Evolutionary conservation across 2,888 invertebrate genomes (phyloP).

Genomic region (Drosophila anomalata): DNA sequence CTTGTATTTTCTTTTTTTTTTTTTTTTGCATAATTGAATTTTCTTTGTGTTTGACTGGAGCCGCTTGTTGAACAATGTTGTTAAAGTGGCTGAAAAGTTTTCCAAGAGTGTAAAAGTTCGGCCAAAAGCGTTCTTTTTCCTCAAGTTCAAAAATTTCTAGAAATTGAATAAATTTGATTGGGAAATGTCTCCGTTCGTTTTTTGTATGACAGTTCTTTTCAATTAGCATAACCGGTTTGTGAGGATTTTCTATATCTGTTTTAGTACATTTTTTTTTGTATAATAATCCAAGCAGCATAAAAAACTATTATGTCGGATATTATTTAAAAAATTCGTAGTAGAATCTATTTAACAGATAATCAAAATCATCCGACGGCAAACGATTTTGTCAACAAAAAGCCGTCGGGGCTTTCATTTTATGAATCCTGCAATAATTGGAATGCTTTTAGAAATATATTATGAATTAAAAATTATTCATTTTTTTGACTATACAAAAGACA

Average conservation of each 20-base stretch:
- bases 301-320: no score
- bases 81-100: conserved; percentile 36
- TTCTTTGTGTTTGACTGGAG: conserved; percentile 39
- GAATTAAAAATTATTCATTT: no score
- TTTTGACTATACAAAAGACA: no score
- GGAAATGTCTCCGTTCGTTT: no score
- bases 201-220: not conserved
- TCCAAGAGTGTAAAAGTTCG: conserved; percentile 25
- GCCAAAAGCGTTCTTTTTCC: not conserved
- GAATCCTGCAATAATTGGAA: not conserved
- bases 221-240: not conserved
- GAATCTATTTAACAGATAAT: not conserved
- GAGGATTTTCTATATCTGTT: no score
- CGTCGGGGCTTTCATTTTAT: not conserved
- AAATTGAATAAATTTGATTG: not conserved
- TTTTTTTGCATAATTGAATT: conserved; percentile 77
- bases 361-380: not conserved
- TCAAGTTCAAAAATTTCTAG: not conserved
- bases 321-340: no score
- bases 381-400: not conserved
- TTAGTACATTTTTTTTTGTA: no score
- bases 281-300: no score
- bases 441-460: no score
- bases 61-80: conserved; percentile 38
- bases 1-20: conserved; percentile 54